phyloP scores from a whole-genome alignment of 2,797 vertebrate species.

The Phalanger gymnotis region DNA sequence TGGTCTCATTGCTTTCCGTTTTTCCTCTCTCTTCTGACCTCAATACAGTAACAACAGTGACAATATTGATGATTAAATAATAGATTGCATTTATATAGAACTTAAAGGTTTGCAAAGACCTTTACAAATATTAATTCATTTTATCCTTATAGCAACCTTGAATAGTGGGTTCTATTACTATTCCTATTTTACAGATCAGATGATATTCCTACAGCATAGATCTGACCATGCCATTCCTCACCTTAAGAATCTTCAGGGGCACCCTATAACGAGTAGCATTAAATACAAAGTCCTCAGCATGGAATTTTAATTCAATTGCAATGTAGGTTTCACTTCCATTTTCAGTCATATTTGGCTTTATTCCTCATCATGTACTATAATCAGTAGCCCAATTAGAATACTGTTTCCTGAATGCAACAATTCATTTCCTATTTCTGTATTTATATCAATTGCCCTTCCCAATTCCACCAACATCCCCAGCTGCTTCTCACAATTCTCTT shows the following conservation, averaged over 20 bases:
- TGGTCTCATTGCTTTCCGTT: neutral
- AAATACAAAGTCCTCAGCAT: neutral
- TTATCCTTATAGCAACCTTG: neutral
- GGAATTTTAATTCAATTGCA: neutral
- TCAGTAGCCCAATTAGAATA: neutral
- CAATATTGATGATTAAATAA: neutral
- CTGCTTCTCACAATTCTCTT: neutral
- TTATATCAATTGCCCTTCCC: neutral
- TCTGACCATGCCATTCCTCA: neutral
- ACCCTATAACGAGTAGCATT: neutral
- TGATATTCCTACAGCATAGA: neutral
- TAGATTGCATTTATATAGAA: neutral
- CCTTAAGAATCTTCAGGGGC: neutral
- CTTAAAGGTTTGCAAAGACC: neutral
- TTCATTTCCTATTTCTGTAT: neutral
- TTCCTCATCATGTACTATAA: neutral
- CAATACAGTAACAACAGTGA: neutral
- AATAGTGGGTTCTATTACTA: neutral
- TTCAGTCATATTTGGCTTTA: neutral
- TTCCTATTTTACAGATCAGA: neutral
- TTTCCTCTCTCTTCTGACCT: neutral
- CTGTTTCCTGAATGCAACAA: neutral
- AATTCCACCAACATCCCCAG: neutral
- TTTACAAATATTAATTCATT: neutral
- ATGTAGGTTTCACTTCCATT: neutral